phyloP scores from a whole-genome alignment of 2,797 vertebrate genomes.

The Ficedula albicollis region DNA sequence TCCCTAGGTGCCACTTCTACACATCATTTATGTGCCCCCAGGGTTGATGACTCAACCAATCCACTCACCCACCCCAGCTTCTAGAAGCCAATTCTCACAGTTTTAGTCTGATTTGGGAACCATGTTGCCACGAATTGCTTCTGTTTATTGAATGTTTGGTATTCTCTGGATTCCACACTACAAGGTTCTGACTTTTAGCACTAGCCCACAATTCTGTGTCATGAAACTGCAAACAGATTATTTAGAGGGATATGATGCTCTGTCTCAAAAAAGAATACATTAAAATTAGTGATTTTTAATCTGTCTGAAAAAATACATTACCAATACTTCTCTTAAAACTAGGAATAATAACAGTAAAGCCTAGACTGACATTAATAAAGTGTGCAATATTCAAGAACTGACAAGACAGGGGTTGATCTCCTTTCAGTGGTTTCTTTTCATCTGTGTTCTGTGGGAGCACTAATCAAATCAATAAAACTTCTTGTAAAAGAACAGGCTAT shows the following conservation, averaged over 20 bases:
- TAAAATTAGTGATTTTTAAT: background rate
- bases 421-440: conserved; percentile 21
- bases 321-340: background rate
- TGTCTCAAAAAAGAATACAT: background rate
- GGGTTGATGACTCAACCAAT: background rate
- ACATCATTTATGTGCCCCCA: background rate
- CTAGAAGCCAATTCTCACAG: background rate
- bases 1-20: background rate
- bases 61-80: background rate
- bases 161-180: background rate
- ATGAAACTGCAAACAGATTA: background rate
- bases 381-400: conserved; percentile 13
- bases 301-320: background rate
- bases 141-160: background rate
- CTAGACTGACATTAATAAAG: background rate
- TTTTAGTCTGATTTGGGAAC: background rate
- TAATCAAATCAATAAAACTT: conserved; percentile 43
- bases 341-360: background rate
- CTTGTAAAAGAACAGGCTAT: conserved; percentile 28
- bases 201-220: background rate
- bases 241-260: background rate
- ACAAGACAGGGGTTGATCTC: conserved; percentile 28
- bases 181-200: background rate
- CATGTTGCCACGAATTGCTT: background rate
- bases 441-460: background rate